Percentiles rank a stretch among this genome's conserved stretches.
Evolutionary conservation across 1,140 invertebrate genomes (phyloP).

Genomic region (Euura lappo): DNA sequence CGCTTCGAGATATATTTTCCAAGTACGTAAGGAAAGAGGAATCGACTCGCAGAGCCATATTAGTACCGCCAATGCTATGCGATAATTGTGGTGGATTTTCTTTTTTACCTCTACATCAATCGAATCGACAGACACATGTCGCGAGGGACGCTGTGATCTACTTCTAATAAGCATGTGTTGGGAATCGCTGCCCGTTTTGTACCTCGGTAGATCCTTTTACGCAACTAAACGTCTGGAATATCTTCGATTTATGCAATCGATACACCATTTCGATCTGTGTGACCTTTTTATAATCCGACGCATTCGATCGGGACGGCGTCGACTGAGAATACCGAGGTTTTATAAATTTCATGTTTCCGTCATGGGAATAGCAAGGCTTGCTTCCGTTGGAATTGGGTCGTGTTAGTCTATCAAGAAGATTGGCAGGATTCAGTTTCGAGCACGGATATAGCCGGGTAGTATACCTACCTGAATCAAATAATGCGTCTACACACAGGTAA

Average conservation of each 20-base stretch:
- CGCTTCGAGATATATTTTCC: slow-evolving; percentile 5
- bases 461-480: not conserved
- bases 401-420: not conserved
- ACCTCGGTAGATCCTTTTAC: not conserved
- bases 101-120: slow-evolving; percentile 1
- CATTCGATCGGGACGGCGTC: too few species aligned
- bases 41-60: not conserved
- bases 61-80: not conserved
- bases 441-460: too few species aligned
- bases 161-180: not conserved
- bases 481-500: not conserved
- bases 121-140: slow-evolving; percentile 3
- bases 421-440: not conserved
- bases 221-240: not conserved
- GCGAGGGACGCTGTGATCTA: not conserved
- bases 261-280: too few species aligned
- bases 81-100: slow-evolving; percentile 4
- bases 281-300: too few species aligned
- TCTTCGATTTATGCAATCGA: not conserved
- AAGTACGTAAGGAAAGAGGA: slow-evolving; percentile 4
- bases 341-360: not conserved
- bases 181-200: not conserved
- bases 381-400: not conserved
- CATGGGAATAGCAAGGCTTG: not conserved
- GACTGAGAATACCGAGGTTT: too few species aligned